Base-by-base conservation (phyloP, 2,888 invertebrate genomes). In the Dicyrtoma fusca region DNA sequence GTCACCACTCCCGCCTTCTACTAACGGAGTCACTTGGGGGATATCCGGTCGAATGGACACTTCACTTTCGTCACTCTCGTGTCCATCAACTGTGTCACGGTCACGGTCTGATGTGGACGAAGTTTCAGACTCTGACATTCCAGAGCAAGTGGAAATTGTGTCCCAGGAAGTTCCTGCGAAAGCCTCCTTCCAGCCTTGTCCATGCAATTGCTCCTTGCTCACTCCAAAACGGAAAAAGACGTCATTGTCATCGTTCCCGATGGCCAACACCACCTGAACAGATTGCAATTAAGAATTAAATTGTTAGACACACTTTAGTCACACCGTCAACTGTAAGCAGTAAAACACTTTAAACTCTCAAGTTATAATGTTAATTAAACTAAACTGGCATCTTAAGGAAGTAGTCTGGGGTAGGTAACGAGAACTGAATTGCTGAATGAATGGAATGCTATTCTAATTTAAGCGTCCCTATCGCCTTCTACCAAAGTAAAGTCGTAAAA, bases 121-220 rank as follows among this genome's bases (percentile, higher is more conserved):
- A 10, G 75, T 25, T 64, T 75, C 74, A n/a, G 76, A 73, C 5
- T 53, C 21, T 44, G 70, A 25, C 17, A 76, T 74, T 0, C 57
- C 62, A 23, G 78, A 77, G 1, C 57, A 53, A 1, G 71, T 66
- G 2, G 78, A 78, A 1, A 77, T 34, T 1, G 76, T 63, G 57
- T 78, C 78, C 77, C 76, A 78, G 1, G 68, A 45, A 21, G 71
- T 61, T 44, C 70, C 73, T 19, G 64, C 72, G 61, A 76, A 76
- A 1, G 75, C 77, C 69, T 74, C 72, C 47, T 74, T 79, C 80
- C 78, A 79, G 8, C 75, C 75, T 64, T 76, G 76, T 0, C 78
- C 78, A 49, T 76, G 74, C 17, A 65, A 61, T 26, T 79, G 77
- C n/a, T 79, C 80, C 26, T 71, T 69, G 1, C 69, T 73, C 5